phyloP scores from a whole-genome alignment of 2,797 vertebrate genomes.

The Amblyopsis hoosieri region DNA sequence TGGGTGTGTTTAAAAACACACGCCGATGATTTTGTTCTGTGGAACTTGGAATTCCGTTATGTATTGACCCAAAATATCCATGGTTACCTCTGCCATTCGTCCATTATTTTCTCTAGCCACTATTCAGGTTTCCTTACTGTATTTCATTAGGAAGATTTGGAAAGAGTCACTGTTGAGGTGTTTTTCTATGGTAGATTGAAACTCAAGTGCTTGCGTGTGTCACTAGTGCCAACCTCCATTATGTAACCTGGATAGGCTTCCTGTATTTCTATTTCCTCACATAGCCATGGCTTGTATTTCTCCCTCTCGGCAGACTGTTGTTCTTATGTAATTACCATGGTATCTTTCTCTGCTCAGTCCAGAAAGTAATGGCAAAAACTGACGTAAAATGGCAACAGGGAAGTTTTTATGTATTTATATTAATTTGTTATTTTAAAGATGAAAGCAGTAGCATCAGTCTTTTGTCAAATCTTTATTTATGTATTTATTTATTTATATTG shows the following conservation, averaged over 20 bases:
- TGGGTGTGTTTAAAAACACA: neutral
- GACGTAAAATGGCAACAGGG: too few species aligned
- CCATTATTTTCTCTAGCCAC: conserved; percentile 10
- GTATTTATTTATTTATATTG: neutral
- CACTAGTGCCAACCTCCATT: conserved; percentile 59
- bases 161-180: conserved; percentile 38
- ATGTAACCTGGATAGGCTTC: conserved; percentile 56
- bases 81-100: conserved; percentile 13
- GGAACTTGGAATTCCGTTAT: conserved; percentile 18
- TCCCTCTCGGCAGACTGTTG: conserved; percentile 31
- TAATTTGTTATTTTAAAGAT: too few species aligned
- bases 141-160: conserved; percentile 7
- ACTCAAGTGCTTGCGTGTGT: conserved; percentile 49
- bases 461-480: neutral
- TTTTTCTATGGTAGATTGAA: conserved; percentile 63
- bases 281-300: conserved; percentile 53
- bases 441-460: neutral
- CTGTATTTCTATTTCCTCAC: conserved; percentile 4
- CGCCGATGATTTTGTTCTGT: conserved; percentile 11
- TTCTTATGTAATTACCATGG: conserved; percentile 60
- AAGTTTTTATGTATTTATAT: too few species aligned
- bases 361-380: too few species aligned
- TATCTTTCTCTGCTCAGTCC: conserved; percentile 21
- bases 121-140: neutral
- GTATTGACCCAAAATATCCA: conserved; percentile 23